A percentile compares a stretch with the other conserved stretches of the same genome.
These are phyloP conservation scores for Acronicta leporina DNA, from an alignment of 2,888 invertebrate species.

Conservation along the genomic window DNA sequence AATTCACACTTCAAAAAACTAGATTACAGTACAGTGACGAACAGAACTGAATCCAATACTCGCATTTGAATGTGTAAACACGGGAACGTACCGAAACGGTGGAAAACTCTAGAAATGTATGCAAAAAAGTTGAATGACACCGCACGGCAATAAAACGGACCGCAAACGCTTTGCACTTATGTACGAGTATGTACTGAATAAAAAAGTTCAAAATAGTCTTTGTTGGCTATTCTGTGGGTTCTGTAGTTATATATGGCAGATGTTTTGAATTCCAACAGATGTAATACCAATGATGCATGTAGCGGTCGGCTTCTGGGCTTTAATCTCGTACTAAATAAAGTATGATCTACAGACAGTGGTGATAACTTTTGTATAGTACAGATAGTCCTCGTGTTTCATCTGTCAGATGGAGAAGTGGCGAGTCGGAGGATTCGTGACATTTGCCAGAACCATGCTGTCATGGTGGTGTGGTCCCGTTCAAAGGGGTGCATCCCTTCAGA, in stretches of 20 bases:
- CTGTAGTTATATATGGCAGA: neutral
- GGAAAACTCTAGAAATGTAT: conserved; percentile 49
- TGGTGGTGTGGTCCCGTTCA: too few relatives aligned
- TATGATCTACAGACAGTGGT: too few relatives aligned
- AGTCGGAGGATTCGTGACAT: too few relatives aligned
- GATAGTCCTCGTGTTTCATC: too few relatives aligned
- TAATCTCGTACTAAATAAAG: too few relatives aligned
- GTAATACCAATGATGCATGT: too few relatives aligned
- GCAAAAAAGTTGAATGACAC: conserved; percentile 60
- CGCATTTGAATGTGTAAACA: conserved; percentile 43
- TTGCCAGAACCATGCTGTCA: too few relatives aligned
- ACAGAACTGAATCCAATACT: conserved; percentile 18
- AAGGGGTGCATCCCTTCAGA: too few relatives aligned
- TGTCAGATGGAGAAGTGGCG: too few relatives aligned
- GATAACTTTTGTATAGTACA: too few relatives aligned
- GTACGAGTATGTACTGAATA: conserved; percentile 30
- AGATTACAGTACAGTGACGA: conserved; percentile 9
- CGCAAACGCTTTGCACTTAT: conserved; percentile 54
- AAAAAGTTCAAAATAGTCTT: conserved; percentile 18
- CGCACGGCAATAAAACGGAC: conserved; percentile 58
- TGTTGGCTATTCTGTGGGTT: conserved; percentile 2
- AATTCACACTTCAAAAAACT: conserved; percentile 21
- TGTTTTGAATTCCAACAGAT: neutral
- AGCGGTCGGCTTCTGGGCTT: too few relatives aligned
- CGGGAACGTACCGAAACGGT: conserved; percentile 13